Conservation (phyloP, 2,888 invertebrate genomes). For the Dimorphilus gyrociliatus region DNA sequence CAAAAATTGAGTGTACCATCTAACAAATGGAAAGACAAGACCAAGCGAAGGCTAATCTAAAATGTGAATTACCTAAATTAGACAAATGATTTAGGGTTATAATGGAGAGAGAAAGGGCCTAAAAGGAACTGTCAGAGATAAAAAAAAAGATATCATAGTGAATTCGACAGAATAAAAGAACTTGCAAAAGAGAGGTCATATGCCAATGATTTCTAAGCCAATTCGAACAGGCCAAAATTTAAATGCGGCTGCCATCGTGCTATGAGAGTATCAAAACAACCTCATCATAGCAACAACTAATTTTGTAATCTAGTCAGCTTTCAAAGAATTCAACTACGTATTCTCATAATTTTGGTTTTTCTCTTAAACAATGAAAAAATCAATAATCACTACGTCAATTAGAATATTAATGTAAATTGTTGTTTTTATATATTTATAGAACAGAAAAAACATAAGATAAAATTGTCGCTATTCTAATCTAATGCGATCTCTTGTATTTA, state of each 20-base stretch:
- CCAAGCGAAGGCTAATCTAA: constrained; percentile 88
- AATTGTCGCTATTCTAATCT: too few relatives aligned
- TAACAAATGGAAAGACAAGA: constrained; percentile 69
- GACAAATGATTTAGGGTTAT: constrained; percentile 93
- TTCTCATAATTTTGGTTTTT: too few relatives aligned
- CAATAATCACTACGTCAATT: too few relatives aligned
- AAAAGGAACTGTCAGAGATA: constrained; percentile 89
- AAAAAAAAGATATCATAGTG: constrained; percentile 87
- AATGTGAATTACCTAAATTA: constrained; percentile 94
- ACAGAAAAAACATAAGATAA: too few relatives aligned
- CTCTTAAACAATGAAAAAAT: too few relatives aligned
- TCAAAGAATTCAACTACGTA: too few relatives aligned
- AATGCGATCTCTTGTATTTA: too few relatives aligned
- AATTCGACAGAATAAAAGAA: constrained; percentile 99
- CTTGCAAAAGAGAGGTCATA: constrained; percentile 76
- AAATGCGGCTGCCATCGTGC: constrained; percentile 13
- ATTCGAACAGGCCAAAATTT: constrained; percentile 81
- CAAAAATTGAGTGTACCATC: constrained; percentile 82
- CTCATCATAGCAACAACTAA: too few relatives aligned
- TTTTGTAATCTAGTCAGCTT: too few relatives aligned
- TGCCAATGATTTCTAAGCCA: constrained; percentile 92
- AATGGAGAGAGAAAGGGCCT: constrained; percentile 93
- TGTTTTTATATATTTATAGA: too few relatives aligned
- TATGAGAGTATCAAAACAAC: too few relatives aligned
- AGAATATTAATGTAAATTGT: too few relatives aligned